Evolutionary conservation across 2,113 vertebrate species (phyloP).

Genomic region (Hyaena hyaena): DNA sequence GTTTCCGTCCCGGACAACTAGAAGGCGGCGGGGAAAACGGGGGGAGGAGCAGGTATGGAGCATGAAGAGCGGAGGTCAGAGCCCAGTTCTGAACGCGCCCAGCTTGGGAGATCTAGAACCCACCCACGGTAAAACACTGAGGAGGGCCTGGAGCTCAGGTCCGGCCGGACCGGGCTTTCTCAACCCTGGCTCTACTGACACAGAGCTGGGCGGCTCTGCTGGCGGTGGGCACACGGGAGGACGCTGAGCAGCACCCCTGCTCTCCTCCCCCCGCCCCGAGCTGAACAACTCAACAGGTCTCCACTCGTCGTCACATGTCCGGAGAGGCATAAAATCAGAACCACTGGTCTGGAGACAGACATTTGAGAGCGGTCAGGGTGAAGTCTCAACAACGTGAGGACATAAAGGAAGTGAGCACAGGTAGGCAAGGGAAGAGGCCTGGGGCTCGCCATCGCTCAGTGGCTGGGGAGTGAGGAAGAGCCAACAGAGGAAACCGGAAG

Average conservation of each 20-base stretch:
- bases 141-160: neutral
- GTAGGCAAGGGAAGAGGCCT: neutral
- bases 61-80: neutral
- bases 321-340: neutral
- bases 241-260: too few relatives aligned
- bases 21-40: neutral
- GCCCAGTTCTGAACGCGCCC: neutral
- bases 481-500: neutral
- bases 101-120: too few relatives aligned
- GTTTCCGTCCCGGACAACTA: neutral
- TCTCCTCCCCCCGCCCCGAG: neutral
- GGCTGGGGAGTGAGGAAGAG: neutral
- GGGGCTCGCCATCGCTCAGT: neutral
- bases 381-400: neutral
- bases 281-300: neutral
- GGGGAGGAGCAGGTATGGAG: neutral
- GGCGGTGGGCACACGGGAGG: accelerated
- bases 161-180: neutral
- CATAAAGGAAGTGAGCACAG: neutral
- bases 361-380: neutral
- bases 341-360: neutral
- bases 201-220: neutral
- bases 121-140: neutral
- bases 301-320: neutral
- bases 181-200: neutral